phyloP scores from a whole-genome alignment of 2,888 invertebrate species.

The Lycophotia porphyrea region DNA sequence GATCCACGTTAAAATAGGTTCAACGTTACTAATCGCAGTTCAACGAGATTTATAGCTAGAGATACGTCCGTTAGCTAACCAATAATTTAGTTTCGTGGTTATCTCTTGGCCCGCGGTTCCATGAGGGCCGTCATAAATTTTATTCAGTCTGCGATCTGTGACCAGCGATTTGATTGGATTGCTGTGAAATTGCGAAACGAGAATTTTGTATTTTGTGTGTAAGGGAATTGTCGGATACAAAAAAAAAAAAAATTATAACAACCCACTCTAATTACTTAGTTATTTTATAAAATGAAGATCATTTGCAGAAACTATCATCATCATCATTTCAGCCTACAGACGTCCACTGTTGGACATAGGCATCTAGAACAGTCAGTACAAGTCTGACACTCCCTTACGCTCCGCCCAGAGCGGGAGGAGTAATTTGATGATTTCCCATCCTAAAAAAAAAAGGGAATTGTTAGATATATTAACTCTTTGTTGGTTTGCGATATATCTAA shows the following conservation, averaged over 20 bases:
- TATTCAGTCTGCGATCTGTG: constrained; percentile 37
- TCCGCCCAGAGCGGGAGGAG: no score
- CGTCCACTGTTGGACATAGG: no score
- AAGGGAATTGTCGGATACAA: not conserved
- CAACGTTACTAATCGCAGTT: constrained; percentile 20
- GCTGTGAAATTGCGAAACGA: constrained; percentile 19
- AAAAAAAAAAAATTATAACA: no score
- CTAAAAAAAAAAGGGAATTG: no score
- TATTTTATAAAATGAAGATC: no score
- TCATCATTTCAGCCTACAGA: no score
- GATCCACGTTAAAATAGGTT: constrained; percentile 12
- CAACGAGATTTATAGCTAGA: constrained; percentile 20
- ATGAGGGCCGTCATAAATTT: constrained; percentile 39
- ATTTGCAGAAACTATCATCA: no score
- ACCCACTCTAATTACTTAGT: no score
- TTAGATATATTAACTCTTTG: constrained; percentile 5
- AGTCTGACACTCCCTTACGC: no score
- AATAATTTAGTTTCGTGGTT: constrained; percentile 42
- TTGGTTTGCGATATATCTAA: not conserved
- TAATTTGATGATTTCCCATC: no score
- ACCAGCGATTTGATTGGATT: constrained; percentile 29
- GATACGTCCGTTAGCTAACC: constrained; percentile 14
- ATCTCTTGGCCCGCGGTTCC: constrained; percentile 9
- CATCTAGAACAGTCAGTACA: no score
- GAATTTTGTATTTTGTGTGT: constrained; percentile 8